Conservation (phyloP, 2,797 vertebrate genomes). For the Etheostoma nigrum region DNA sequence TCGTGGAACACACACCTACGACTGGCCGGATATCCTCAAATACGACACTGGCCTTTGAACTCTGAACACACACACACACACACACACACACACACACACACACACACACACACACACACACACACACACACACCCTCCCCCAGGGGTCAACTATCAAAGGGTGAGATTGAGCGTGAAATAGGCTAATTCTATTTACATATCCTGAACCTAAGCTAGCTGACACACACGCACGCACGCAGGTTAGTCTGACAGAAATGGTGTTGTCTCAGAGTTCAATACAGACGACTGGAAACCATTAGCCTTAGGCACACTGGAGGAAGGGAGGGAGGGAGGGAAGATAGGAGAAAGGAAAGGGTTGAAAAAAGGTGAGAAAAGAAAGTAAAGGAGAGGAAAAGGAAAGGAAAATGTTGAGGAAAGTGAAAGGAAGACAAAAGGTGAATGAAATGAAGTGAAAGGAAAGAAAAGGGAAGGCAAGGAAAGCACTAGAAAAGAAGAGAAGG, state of each 20-base stretch:
- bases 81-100: not conserved
- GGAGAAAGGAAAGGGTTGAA: not conserved
- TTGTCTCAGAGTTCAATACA: slow-evolving; percentile 76
- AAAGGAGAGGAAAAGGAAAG: not conserved
- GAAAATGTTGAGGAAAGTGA: not conserved
- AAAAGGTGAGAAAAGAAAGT: not conserved
- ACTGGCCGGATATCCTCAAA: slow-evolving; percentile 69
- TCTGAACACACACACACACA: not conserved
- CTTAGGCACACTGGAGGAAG: slow-evolving; percentile 46
- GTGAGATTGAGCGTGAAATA: slow-evolving; percentile 74
- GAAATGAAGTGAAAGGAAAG: too few relatives aligned
- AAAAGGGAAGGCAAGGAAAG: not conserved
- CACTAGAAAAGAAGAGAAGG: not conserved
- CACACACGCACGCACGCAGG: slow-evolving; percentile 46
- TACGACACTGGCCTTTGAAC: slow-evolving; percentile 55
- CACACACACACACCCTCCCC: slow-evolving; percentile 12
- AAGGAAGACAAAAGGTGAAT: not conserved
- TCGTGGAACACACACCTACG: slow-evolving; percentile 59
- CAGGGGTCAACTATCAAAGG: slow-evolving; percentile 64
- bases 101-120: not conserved
- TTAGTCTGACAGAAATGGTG: slow-evolving; percentile 70
- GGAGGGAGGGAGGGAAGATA: slow-evolving; percentile 46
- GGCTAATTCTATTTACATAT: slow-evolving; percentile 69
- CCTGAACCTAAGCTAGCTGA: slow-evolving; percentile 33
- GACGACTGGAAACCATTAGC: slow-evolving; percentile 92